Percentiles rank a stretch among this genome's conserved stretches.
phyloP scores from a whole-genome alignment of 2,888 invertebrate genomes.

The Craniophora ligustri region DNA sequence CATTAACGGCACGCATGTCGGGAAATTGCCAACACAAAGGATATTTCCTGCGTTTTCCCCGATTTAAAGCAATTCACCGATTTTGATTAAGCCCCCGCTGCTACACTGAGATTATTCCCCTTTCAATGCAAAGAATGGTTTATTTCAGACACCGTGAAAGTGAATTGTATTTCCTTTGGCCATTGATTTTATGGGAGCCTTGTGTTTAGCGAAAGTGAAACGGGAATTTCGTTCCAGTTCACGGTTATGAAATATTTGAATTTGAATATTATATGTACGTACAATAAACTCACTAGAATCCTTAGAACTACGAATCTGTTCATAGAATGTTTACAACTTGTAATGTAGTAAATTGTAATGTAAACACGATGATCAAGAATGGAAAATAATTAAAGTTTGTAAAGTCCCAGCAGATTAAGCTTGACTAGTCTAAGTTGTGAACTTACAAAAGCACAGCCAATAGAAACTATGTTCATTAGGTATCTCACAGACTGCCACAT shows the following conservation, averaged over 20 bases:
- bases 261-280: slow-evolving; percentile 30
- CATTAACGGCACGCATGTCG: slow-evolving; percentile 85
- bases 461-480: slow-evolving; percentile 82
- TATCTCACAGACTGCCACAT: slow-evolving; percentile 68
- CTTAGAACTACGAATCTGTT: too few relatives aligned
- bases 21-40: slow-evolving; percentile 87
- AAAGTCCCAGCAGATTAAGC: slow-evolving; percentile 21
- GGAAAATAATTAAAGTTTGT: background rate
- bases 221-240: slow-evolving; percentile 50
- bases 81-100: slow-evolving; percentile 88
- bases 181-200: slow-evolving; percentile 80
- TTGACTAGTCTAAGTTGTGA: slow-evolving; percentile 48
- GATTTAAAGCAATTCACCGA: slow-evolving; percentile 89
- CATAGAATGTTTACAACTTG: background rate
- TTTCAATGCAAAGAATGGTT: slow-evolving; percentile 88
- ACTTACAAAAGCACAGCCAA: slow-evolving; percentile 66
- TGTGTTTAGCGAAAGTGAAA: slow-evolving; percentile 62
- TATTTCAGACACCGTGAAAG: slow-evolving; percentile 87
- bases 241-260: slow-evolving; percentile 47
- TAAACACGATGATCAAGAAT: background rate
- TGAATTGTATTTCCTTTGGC: slow-evolving; percentile 85
- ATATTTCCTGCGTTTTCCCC: slow-evolving; percentile 88
- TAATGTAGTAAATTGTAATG: background rate
- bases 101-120: slow-evolving; percentile 86
- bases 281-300: too few relatives aligned